Percentiles rank a stretch among this genome's conserved stretches.
phyloP scores from a whole-genome alignment of 2,888 invertebrate genomes.

The Lepidochrysops patricia region DNA sequence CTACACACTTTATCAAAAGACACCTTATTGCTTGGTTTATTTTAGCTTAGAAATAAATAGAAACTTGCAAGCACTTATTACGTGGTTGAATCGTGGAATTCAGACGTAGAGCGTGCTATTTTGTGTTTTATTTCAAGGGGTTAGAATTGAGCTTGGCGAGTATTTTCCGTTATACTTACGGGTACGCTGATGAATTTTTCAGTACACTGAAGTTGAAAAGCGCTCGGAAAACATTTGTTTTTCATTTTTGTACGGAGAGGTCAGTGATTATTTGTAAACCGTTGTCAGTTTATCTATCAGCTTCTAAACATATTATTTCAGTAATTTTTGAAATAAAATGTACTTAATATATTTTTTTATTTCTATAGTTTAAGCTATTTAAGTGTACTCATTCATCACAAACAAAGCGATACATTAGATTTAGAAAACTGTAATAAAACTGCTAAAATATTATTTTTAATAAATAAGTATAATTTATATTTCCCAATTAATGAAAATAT shows the following conservation, averaged over 20 bases:
- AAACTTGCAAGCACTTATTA: conserved; percentile 8
- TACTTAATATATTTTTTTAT: no score
- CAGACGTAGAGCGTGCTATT: not conserved
- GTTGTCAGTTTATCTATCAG: not conserved
- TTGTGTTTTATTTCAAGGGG: not conserved
- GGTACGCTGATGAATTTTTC: conserved; percentile 2
- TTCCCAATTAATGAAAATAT: no score
- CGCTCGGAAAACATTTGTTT: conserved; percentile 2
- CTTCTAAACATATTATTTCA: not conserved
- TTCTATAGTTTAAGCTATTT: no score
- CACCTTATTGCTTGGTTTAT: not conserved
- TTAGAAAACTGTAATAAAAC: no score
- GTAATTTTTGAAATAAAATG: no score
- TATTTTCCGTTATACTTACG: not conserved
- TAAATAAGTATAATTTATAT: no score
- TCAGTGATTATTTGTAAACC: conserved; percentile 3
- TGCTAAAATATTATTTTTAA: no score
- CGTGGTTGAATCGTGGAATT: not conserved
- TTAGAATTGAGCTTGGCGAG: not conserved
- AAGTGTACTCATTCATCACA: no score
- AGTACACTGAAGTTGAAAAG: conserved; percentile 9
- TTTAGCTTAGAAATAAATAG: conserved; percentile 7
- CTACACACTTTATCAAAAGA: not conserved
- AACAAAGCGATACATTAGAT: no score
- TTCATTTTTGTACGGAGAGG: not conserved